phyloP scores from a whole-genome alignment of 2,113 vertebrate species.

The Cryptomyrus ogoouensis region DNA sequence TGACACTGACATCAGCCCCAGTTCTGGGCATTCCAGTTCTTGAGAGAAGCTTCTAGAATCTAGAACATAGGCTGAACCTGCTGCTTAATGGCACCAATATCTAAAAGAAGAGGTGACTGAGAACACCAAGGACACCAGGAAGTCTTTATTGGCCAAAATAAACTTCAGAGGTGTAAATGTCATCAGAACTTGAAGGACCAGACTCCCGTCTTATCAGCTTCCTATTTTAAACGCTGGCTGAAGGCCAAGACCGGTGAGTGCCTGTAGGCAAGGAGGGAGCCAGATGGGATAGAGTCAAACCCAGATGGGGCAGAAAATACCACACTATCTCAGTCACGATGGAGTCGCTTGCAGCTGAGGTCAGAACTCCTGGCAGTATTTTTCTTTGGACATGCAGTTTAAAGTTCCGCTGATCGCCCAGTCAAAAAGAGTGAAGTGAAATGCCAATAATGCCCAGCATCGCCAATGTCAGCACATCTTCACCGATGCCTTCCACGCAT shows the following conservation, averaged over 20 bases:
- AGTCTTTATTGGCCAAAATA: background rate
- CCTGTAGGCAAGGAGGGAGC: background rate
- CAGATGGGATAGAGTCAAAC: background rate
- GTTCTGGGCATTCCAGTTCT: background rate
- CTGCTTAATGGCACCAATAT: background rate
- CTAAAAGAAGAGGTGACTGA: background rate
- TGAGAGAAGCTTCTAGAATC: background rate
- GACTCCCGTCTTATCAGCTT: background rate
- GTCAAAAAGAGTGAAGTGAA: background rate
- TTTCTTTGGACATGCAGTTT: background rate
- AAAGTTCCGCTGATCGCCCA: background rate
- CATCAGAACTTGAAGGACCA: background rate
- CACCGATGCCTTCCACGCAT: background rate
- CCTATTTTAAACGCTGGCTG: background rate
- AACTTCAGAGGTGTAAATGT: background rate
- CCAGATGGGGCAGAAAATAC: background rate
- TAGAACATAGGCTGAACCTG: background rate
- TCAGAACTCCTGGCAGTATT: background rate
- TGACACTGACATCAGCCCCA: background rate
- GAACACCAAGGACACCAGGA: background rate
- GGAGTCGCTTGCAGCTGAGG: background rate
- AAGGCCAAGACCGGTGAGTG: background rate
- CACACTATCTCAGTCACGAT: background rate
- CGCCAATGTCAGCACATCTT: background rate
- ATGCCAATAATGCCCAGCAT: background rate